A percentile compares a stretch with the other conserved stretches of the same genome.
Evolutionary conservation across 2,113 vertebrate species (phyloP).

Genomic region (Eulemur macaco): DNA sequence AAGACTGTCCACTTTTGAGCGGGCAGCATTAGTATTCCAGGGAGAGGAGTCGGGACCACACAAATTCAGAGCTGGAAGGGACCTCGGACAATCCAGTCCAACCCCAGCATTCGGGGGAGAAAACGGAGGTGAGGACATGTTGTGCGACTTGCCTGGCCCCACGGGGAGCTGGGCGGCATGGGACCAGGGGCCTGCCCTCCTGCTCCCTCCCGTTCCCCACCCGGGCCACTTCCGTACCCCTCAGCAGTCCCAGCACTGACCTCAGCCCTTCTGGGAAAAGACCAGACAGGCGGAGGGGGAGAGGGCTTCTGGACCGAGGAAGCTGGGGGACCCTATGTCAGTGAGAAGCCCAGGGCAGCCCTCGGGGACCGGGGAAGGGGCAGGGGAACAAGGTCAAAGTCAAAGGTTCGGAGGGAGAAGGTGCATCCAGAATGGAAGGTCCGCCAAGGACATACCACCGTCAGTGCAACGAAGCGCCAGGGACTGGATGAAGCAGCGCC

Average conservation of each 20-base stretch:
- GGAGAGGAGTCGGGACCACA: constrained; percentile 55
- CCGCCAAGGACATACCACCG: background rate
- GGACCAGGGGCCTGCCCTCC: background rate
- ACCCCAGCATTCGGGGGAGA: background rate
- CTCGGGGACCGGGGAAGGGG: background rate
- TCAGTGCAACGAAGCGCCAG: no score
- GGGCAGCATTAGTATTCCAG: constrained; percentile 48
- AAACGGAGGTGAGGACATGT: background rate
- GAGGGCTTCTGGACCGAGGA: background rate
- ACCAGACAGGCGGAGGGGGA: background rate
- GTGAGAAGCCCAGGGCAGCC: background rate
- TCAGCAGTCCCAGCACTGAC: background rate
- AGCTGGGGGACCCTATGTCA: background rate
- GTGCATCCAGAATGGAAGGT: background rate
- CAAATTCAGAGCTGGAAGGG: constrained; percentile 30
- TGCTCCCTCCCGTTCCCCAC: background rate
- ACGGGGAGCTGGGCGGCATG: accelerated
- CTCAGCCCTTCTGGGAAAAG: background rate
- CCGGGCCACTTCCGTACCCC: background rate
- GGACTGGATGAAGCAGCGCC: background rate
- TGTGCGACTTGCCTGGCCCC: background rate
- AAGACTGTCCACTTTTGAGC: constrained; percentile 45
- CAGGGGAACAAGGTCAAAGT: background rate
- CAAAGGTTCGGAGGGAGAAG: background rate
- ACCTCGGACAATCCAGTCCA: background rate